Evolutionary conservation across 2,113 vertebrate species (phyloP), one percentile per base, ranked within the genome.

Genomic region (Heloderma charlesbogerti): DNA sequence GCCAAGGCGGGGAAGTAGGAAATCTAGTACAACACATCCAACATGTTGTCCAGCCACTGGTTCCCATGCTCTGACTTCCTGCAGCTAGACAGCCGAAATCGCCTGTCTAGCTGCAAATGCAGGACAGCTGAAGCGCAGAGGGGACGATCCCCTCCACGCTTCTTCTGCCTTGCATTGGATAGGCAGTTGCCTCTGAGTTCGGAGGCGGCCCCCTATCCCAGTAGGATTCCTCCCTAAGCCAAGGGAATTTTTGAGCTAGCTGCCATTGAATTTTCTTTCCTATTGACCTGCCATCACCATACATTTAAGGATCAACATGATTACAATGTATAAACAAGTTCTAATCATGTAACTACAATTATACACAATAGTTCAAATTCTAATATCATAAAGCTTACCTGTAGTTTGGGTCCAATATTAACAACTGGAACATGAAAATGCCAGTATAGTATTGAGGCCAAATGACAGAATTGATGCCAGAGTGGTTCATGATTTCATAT

Each of bases 401-500:
- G 60, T 93, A 97, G 77, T 97, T 97, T 95, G 66, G 91, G 88
- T 96, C 96, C 86, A 96, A 8, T 85, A 96, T 93, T 88, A 92
- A 97, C 86, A 95, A 90, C 54, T 18, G 51, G 93, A 95, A 97
- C 81, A 97, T 91, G 82, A 92, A 96, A 88, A 94, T 93, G 71
- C 94, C 95, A 80, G 80, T 48, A 43, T 94, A 90, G 8, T 69
- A 54, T 3, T 25, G 3, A 20, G 95, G 92, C 95, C 96, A 97
- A 75, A 83, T 6, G 37, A 97, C 13, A 31, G 77, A 86, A 85
- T 97, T 97, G 3, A 75, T 13, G 69, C 60, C 96, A 88, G 95
- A 92, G n/a, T n/a, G 74, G 86, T 98, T 97, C 88, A 97, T 91
- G 75, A 97, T 96, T 45, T 95, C 96, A 91, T 97, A 96, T 16